A percentile compares a stretch with the other conserved stretches of the same genome.
Evolutionary conservation across 2,888 invertebrate genomes (phyloP).

Genomic region (Zygothrica quintamaculata): DNA sequence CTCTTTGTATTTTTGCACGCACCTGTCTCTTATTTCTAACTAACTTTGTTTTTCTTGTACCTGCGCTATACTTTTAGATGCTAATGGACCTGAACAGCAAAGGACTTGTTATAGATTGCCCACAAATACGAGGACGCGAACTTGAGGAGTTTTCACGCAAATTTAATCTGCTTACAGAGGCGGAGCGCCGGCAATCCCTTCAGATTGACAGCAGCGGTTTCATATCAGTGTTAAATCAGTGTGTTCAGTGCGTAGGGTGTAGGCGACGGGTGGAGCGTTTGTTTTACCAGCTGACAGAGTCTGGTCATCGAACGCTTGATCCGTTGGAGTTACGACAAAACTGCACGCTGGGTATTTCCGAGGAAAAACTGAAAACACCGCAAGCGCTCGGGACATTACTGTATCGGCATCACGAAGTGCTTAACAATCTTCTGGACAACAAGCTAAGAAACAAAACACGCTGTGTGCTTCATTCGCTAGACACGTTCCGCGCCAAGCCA

Average conservation of each 20-base stretch:
- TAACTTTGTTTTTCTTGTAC: slow-evolving; percentile 18
- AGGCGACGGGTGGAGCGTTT: slow-evolving; percentile 95
- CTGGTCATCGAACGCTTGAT: slow-evolving; percentile 94
- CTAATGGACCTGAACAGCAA: slow-evolving; percentile 95
- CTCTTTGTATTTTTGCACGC: slow-evolving; percentile 7
- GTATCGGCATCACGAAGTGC: slow-evolving; percentile 92
- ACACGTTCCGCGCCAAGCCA: slow-evolving; percentile 92
- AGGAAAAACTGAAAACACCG: slow-evolving; percentile 91
- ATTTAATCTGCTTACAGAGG: slow-evolving; percentile 90
- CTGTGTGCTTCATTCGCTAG: slow-evolving; percentile 95
- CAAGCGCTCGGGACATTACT: slow-evolving; percentile 93
- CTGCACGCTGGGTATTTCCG: slow-evolving; percentile 91
- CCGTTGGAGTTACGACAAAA: slow-evolving; percentile 91
- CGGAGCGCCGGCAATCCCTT: slow-evolving; percentile 92
- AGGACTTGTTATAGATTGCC: slow-evolving; percentile 93
- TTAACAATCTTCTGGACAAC: slow-evolving; percentile 91
- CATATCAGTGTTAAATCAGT: slow-evolving; percentile 93
- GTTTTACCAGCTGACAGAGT: slow-evolving; percentile 93
- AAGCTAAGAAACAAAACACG: slow-evolving; percentile 95
- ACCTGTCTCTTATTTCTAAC: slow-evolving; percentile 11
- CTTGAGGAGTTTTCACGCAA: slow-evolving; percentile 94
- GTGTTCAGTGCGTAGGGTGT: slow-evolving; percentile 97
- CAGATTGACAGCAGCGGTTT: slow-evolving; percentile 93
- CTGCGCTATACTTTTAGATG: slow-evolving; percentile 87
- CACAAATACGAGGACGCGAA: slow-evolving; percentile 91